These are phyloP conservation scores for Xiphias gladius DNA, from an alignment of 2,113 vertebrate species.

Conservation along the genomic window DNA sequence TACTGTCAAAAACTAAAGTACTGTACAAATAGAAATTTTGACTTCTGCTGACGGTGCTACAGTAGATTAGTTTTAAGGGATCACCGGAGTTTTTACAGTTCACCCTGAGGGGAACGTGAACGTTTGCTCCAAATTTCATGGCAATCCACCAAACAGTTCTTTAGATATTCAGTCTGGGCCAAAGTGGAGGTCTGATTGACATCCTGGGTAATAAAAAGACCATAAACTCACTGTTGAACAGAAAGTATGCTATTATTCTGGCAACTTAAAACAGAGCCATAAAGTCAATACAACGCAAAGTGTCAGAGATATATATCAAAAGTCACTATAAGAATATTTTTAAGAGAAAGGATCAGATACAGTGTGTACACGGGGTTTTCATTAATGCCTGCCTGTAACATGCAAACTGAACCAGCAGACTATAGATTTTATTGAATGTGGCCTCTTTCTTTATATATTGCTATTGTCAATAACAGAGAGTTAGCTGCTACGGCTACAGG, in stretches of 20 bases:
- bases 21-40: background rate
- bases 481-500: slow-evolving; percentile 11
- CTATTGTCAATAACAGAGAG: background rate
- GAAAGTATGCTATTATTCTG: slow-evolving; percentile 14
- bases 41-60: background rate
- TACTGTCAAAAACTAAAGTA: background rate
- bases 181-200: slow-evolving; percentile 16
- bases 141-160: slow-evolving; percentile 42
- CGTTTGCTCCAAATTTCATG: slow-evolving; percentile 14
- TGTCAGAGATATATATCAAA: background rate
- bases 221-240: slow-evolving; percentile 7
- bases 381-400: background rate
- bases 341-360: too few species aligned
- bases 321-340: background rate
- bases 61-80: slow-evolving; percentile 3
- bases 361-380: background rate
- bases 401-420: background rate
- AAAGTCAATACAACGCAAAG: background rate
- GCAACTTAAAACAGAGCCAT: slow-evolving; percentile 1
- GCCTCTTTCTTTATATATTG: background rate
- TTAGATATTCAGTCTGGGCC: slow-evolving; percentile 33
- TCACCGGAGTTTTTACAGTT: slow-evolving; percentile 34
- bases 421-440: background rate
- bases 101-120: slow-evolving; percentile 31
- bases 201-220: slow-evolving; percentile 36